Evolutionary conservation across 1,140 invertebrate species (phyloP).

Genomic region (Drosophila neocordata): DNA sequence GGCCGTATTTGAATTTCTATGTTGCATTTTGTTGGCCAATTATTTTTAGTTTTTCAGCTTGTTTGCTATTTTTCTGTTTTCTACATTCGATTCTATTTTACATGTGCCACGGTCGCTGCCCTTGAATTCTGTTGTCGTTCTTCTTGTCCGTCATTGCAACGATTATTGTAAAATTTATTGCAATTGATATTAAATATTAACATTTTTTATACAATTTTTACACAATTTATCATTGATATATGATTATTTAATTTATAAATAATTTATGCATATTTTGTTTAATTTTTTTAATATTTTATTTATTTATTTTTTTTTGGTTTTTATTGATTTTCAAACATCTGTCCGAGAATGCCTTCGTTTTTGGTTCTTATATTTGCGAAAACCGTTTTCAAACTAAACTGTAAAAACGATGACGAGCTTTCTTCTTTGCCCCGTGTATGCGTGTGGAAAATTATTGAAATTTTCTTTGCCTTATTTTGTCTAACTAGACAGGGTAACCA

Average conservation of each 20-base stretch:
- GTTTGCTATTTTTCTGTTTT: too few species aligned
- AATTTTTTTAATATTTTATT: conserved; percentile 11
- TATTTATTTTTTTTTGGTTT: conserved; percentile 38
- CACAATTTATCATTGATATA: background rate
- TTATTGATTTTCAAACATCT: conserved; percentile 56
- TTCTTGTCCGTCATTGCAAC: background rate
- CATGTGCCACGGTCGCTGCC: conserved; percentile 51
- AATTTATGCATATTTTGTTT: too few species aligned
- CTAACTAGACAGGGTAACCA: conserved; percentile 61
- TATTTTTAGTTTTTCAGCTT: conserved; percentile 71
- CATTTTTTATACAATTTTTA: conserved; percentile 40
- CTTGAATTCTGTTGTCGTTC: conserved; percentile 36
- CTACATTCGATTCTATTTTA: conserved; percentile 45
- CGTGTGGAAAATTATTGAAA: conserved; percentile 78
- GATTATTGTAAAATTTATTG: conserved; percentile 58
- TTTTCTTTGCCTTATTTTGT: conserved; percentile 58
- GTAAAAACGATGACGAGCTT: conserved; percentile 56
- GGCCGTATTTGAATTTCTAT: conserved; percentile 74
- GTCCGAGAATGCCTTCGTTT: conserved; percentile 20
- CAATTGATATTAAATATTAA: conserved; percentile 44
- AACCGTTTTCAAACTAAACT: conserved; percentile 78
- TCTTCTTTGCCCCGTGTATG: conserved; percentile 37
- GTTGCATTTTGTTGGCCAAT: conserved; percentile 77
- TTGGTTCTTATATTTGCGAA: conserved; percentile 68
- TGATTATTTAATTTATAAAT: too few species aligned